Evolutionary conservation across 2,888 invertebrate species (phyloP), one percentile per base, ranked within the genome.

Genomic region (Steinernema hermaphroditum): DNA sequence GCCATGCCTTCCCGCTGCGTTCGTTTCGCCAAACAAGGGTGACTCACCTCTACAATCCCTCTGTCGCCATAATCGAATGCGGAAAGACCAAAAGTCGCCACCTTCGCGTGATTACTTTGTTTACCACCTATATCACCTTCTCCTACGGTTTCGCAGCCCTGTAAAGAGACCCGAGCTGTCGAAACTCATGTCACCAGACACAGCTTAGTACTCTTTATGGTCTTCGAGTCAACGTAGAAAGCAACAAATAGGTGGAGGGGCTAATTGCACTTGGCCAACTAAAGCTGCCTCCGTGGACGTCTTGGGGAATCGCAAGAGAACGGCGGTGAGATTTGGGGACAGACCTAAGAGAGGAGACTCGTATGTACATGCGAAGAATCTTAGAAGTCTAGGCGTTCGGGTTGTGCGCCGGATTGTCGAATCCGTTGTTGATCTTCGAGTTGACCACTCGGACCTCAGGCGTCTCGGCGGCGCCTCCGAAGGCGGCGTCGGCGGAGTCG

Each of bases 371-470:
- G 22, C 46, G 46, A 46, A 46, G 46, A 16, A 46, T 46, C 22
- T 4, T 46, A 46, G 46, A 46, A 46, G 24, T 54, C 16, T 54
- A 54, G n/a, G 54, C 54, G 27, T 54, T 54, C n/a, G 54, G 54
- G 27, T 54, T 54, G 54, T 54, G 54, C 14, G 54, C 22, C 27
- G 54, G 54, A 16, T 54, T 54, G 54, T 54, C 54, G 54, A 54
- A 54, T 4, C 54, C 54, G 54, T 54, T 54, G 54, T 54, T 54
- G 27, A 54, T 54, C 54, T 54, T 54, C 27, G 54, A 24, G 54
- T 27, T 54, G 54, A 54, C 24, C n/a, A 54, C 54, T 2, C 54
- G 54, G 27, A 54, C 27, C 6, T 54, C 54, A 16, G 54, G 54
- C 54, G 27, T 22, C 6, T 14, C 54, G 2, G 24, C 54, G 22